Conservation (phyloP, 2,113 vertebrate species). For the Copsychus sechellarum region DNA sequence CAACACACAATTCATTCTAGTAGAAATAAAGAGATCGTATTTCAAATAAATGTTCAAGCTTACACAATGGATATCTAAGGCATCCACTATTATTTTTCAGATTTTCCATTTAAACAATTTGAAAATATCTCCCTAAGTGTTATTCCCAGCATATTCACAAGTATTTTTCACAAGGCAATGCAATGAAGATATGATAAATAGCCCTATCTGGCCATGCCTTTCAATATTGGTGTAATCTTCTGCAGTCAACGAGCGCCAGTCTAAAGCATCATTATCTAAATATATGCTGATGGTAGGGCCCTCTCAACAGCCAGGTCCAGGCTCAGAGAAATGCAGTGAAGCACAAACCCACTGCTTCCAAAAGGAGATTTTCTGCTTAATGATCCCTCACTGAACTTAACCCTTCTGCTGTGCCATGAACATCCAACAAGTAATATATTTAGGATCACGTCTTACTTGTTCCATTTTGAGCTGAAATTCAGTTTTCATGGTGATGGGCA, state of each 20-base stretch:
- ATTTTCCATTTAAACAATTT: neutral
- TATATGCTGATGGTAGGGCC: neutral
- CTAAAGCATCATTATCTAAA: conserved; percentile 24
- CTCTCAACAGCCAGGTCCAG: neutral
- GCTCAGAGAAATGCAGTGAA: neutral
- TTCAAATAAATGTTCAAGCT: neutral
- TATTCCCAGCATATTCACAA: conserved; percentile 27
- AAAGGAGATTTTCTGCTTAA: neutral
- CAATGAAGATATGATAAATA: conserved; percentile 2
- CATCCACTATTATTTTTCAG: neutral
- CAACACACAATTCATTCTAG: neutral
- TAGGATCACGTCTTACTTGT: neutral
- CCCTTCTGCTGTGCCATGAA: neutral
- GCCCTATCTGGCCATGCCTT: neutral
- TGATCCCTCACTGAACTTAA: neutral
- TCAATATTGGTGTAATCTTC: neutral
- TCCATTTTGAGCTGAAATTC: neutral
- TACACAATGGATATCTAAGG: neutral
- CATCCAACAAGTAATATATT: neutral
- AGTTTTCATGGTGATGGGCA: neutral
- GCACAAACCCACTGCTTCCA: neutral
- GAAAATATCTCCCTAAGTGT: conserved; percentile 22
- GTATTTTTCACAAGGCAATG: neutral
- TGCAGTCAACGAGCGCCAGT: neutral
- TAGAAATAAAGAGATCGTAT: neutral